Evolutionary conservation across 35 echinoderm and acorn worm genomes (phyloP).

Genomic region (Hemicentrotus pulcherrimus): DNA sequence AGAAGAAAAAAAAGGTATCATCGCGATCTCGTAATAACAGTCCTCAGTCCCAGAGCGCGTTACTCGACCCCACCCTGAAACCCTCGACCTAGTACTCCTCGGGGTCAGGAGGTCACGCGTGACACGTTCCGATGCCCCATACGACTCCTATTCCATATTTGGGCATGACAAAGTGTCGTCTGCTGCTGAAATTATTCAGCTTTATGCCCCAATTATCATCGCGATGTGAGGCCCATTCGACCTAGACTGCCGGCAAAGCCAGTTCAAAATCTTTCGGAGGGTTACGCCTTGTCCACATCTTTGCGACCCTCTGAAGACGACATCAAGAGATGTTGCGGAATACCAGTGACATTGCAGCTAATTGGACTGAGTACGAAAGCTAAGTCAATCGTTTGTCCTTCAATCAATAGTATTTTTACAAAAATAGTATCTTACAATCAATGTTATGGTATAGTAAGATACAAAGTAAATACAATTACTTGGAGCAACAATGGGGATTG

Average conservation of each 20-base stretch:
- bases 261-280: not conserved
- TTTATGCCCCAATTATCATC: not conserved
- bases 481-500: too few species aligned
- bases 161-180: slow-evolving; percentile 15
- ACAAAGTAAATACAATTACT: too few species aligned
- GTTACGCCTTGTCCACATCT: not conserved
- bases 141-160: not conserved
- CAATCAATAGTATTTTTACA: too few species aligned
- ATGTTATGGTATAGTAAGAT: too few species aligned
- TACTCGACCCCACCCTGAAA: not conserved
- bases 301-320: not conserved
- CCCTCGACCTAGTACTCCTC: not conserved
- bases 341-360: too few species aligned
- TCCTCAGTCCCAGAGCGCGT: not conserved
- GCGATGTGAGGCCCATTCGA: not conserved
- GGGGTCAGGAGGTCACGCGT: not conserved
- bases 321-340: too few species aligned
- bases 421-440: too few species aligned
- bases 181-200: not conserved
- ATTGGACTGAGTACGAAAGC: too few species aligned
- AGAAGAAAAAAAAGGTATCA: not conserved
- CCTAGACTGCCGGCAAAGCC: not conserved
- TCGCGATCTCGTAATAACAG: not conserved
- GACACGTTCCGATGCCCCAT: not conserved
- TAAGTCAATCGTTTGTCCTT: too few species aligned